Base-by-base conservation (phyloP, 2,113 vertebrate species). In the Aythya baeri region DNA sequence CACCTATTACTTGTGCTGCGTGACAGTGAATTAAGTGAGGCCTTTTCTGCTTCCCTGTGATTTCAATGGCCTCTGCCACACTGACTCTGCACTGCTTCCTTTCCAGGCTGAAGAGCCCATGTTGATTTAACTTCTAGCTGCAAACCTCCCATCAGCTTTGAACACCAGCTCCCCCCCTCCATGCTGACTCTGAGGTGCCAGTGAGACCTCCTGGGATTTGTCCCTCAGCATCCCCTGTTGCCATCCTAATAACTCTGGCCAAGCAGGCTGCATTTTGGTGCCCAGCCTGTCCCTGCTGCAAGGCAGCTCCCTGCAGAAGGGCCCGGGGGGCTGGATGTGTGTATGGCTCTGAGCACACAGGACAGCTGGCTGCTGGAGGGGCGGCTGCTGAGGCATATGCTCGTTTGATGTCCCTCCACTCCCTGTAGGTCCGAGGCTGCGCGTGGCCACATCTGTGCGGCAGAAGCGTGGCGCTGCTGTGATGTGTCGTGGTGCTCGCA, bases 191-290 rank as follows among this genome's bases (percentile, higher is more conserved):
- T 14, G 11, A 49, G 13, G 61, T 5, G 2, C 41, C 55, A 29
- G 55, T 16, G 26, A 34, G 12, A 3, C n/a, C 16, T 1, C 0
- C 2, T 5, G 5, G 0, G 0, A 3, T 8, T 20, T 15, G 16
- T 27, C 12, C 10, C 23, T 16, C 34, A 16, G 34, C 29, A 43
- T n/a, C 9, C 27, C 11, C 10, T 2, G 1, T 11, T 11, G 6
- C 34, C 46, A 52, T 54, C 49, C 41, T 46, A 25, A 6, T 5
- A 38, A 25, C 17, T 61, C 57, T 54, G 58, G 54, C n/a, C 34
- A 6, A 52, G 25, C 38, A n/a, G 23, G 10, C 41, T 63, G 59
- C 55, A 75, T 32, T 76, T 88, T 7, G 46, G 25, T 84, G 70
- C 34, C 68, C 46, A 72, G 15, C 22, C 31, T 1, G 1, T 9